Conservation (phyloP, 1,140 invertebrate species). For the Condylostylus longicornis region DNA sequence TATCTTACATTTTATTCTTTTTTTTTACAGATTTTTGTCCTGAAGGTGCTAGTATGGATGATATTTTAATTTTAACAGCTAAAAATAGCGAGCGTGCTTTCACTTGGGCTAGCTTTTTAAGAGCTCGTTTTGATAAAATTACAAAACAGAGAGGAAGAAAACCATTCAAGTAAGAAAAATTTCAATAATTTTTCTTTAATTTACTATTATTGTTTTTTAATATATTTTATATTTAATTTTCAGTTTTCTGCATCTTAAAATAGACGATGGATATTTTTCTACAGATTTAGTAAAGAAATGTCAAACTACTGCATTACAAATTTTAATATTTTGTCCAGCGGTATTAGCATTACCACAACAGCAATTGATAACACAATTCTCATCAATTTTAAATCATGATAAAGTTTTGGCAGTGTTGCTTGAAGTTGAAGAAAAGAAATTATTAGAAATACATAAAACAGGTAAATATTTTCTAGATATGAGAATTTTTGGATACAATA, state of each 20-base stretch:
- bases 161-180: conserved; percentile 49
- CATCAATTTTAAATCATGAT: conserved; percentile 47
- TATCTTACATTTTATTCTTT: too few species aligned
- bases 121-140: conserved; percentile 64
- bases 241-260: conserved; percentile 53
- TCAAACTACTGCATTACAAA: conserved; percentile 51
- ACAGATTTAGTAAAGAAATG: conserved; percentile 39
- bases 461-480: too few species aligned
- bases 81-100: conserved; percentile 55
- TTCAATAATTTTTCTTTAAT: conserved; percentile 3
- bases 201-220: conserved; percentile 9
- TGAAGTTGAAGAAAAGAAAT: conserved; percentile 48
- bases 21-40: conserved; percentile 29
- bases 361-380: conserved; percentile 37
- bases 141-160: conserved; percentile 56
- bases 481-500: conserved; percentile 19
- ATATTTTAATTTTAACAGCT: conserved; percentile 62
- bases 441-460: conserved; percentile 43
- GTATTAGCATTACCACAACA: conserved; percentile 46
- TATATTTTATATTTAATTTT: conserved; percentile 15
- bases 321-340: conserved; percentile 61
- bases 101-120: conserved; percentile 65
- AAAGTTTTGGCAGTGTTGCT: conserved; percentile 63
- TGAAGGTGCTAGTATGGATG: conserved; percentile 48
- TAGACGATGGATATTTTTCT: conserved; percentile 50